Evolutionary conservation across 2,888 invertebrate species (phyloP), one percentile per base, ranked within the genome.

Genomic region (Pseudococcus longispinus): DNA sequence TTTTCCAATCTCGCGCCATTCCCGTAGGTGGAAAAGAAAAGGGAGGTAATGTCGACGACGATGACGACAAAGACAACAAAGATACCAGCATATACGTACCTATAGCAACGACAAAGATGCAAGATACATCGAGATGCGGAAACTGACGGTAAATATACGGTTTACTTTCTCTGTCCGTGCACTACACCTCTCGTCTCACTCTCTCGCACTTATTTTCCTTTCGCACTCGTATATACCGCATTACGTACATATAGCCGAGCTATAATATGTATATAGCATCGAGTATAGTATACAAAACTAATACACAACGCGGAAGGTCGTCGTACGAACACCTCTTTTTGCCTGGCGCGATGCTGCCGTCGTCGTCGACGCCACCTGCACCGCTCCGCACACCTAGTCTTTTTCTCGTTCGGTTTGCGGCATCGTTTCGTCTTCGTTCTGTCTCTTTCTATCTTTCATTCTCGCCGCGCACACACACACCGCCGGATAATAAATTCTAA

Each of bases 401-500:
- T 13, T 29, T 15, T 15, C 70, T 70, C 70, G 26, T 70, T 70
- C 70, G 29, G 70, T 70, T 70, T 70, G 18, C 60, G 20, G 23
- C 4, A 60, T 60, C 60, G 20, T 20, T 60, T 60, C 60, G 60
- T 23, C 51, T 51, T n/a, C 51, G n/a, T n/a, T 51, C n/a, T 51
- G 51, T 65, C 70, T 70, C 29, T 70, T 29, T 29, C 29, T 26
- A 70, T 26, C 70, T 29, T 70, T 70, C 29, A 60, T 60, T 60
- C 60, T 60, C 60, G 60, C 70, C 60, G n/a, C 60, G 60, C 70
- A 26, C 70, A 26, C 29, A 70, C 65, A 26, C 70, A 29, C 29
- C 70, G 70, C 70, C 70, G 29, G 70, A 85, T 85, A 85, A 85
- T 85, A 65, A 85, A 85, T 85, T 85, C 84, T 70, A 85, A 85